These are phyloP conservation scores for Chauna torquata DNA, from an alignment of 2,113 vertebrate species.

Conservation along the genomic window DNA sequence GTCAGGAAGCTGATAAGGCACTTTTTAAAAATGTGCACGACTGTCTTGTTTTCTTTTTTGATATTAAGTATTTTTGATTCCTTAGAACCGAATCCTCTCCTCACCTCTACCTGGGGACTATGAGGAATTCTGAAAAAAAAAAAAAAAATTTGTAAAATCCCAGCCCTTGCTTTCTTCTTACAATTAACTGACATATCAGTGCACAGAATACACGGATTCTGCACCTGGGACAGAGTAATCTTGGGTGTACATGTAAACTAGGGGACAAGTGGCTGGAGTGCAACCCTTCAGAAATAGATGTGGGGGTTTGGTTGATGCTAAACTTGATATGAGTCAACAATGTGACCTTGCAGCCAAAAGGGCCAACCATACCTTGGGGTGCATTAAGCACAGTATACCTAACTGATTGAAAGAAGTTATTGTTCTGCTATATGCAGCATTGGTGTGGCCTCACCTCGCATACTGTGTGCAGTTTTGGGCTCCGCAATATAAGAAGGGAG, in stretches of 20 bases:
- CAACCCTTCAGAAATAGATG: neutral
- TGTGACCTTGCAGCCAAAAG: neutral
- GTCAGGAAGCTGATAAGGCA: rapidly evolving
- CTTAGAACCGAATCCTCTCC: neutral
- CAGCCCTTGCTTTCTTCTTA: neutral
- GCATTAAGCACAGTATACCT: neutral
- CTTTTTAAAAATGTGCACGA: neutral
- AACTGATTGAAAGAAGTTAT: neutral
- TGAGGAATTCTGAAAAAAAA: neutral
- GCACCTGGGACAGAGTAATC: neutral
- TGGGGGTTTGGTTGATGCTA: neutral
- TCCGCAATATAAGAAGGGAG: neutral
- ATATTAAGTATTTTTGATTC: neutral
- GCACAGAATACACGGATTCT: neutral
- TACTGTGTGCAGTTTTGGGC: neutral
- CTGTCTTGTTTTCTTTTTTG: neutral
- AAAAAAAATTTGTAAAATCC: neutral
- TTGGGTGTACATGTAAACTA: neutral
- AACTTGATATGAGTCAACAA: neutral
- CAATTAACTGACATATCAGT: neutral
- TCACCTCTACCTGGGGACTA: neutral
- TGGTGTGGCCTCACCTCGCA: neutral
- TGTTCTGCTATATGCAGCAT: neutral
- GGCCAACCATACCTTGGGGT: neutral
- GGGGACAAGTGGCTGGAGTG: neutral